phyloP scores from a whole-genome alignment of 2,888 invertebrate genomes.

The Clistopyga incitator region DNA sequence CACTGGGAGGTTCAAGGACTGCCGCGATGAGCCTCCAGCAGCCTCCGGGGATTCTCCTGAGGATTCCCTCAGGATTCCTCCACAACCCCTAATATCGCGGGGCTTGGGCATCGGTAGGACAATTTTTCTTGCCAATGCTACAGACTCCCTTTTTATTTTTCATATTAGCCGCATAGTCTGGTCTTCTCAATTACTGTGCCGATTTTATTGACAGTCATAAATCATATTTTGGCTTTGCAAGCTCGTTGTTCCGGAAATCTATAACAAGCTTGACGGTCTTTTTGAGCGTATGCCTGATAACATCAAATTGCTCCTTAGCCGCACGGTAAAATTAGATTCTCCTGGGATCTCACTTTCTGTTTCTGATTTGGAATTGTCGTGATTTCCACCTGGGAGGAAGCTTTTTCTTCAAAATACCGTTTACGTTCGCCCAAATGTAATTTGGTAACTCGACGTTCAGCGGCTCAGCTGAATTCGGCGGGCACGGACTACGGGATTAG shows the following conservation, averaged over 20 bases:
- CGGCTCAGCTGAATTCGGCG: too few relatives aligned
- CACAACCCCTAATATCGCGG: slow-evolving; percentile 56
- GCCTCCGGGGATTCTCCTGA: slow-evolving; percentile 18
- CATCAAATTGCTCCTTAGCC: background rate
- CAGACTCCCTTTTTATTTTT: background rate
- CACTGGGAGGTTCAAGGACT: slow-evolving; percentile 33
- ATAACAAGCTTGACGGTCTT: background rate
- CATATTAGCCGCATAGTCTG: background rate
- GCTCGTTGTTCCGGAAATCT: background rate
- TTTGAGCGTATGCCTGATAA: background rate
- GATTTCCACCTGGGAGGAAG: too few relatives aligned
- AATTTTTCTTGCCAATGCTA: background rate
- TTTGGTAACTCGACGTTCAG: too few relatives aligned
- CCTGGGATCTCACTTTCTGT: too few relatives aligned
- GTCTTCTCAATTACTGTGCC: background rate
- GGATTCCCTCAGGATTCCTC: slow-evolving; percentile 29
- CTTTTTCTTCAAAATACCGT: too few relatives aligned
- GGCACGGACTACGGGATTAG: too few relatives aligned
- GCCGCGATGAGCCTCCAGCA: slow-evolving; percentile 41
- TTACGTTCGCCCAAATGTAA: too few relatives aligned
- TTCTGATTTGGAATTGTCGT: too few relatives aligned
- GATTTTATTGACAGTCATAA: background rate
- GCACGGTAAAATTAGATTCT: too few relatives aligned
- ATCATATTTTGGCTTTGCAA: background rate
- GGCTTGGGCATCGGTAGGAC: slow-evolving; percentile 20